Evolutionary conservation across 2,797 vertebrate species (phyloP).

Genomic region (Aeoliscus strigatus): DNA sequence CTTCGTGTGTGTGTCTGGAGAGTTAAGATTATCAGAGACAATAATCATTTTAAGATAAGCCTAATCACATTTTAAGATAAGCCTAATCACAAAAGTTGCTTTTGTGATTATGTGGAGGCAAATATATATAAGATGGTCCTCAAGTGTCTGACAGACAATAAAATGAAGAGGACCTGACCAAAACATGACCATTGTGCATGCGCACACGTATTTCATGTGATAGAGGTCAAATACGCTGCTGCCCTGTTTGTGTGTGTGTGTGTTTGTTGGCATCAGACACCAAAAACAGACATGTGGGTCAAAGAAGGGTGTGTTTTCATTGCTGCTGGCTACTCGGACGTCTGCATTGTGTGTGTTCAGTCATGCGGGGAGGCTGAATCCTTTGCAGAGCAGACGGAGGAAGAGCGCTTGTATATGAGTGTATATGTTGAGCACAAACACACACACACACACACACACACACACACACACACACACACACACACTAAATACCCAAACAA

Average conservation of each 20-base stretch:
- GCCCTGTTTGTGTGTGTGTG: neutral
- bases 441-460: conserved; percentile 5
- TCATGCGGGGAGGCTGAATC: conserved; percentile 49
- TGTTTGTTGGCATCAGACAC: conserved; percentile 26
- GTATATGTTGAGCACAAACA: conserved; percentile 8
- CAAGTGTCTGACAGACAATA: conserved; percentile 4
- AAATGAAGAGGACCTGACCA: neutral
- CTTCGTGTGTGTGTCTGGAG: conserved; percentile 4
- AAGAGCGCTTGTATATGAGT: conserved; percentile 38
- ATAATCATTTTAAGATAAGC: conserved; percentile 32
- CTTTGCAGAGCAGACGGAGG: conserved; percentile 22
- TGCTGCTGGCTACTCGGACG: conserved; percentile 16
- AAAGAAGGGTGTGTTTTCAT: conserved; percentile 35
- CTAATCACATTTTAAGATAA: conserved; percentile 23
- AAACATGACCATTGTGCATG: conserved; percentile 1
- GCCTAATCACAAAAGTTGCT: conserved; percentile 2
- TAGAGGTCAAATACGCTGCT: too few relatives aligned
- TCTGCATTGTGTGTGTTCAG: conserved; percentile 44
- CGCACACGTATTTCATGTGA: neutral
- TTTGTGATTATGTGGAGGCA: conserved; percentile 19
- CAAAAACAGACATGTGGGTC: conserved; percentile 53
- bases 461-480: conserved; percentile 8
- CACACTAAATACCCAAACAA: conserved; percentile 1
- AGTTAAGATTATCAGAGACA: conserved; percentile 20
- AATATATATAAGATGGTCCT: conserved; percentile 19